These are phyloP conservation scores for Melitaea cinxia DNA, from an alignment of 1,140 invertebrate species.

Conservation along the genomic window DNA sequence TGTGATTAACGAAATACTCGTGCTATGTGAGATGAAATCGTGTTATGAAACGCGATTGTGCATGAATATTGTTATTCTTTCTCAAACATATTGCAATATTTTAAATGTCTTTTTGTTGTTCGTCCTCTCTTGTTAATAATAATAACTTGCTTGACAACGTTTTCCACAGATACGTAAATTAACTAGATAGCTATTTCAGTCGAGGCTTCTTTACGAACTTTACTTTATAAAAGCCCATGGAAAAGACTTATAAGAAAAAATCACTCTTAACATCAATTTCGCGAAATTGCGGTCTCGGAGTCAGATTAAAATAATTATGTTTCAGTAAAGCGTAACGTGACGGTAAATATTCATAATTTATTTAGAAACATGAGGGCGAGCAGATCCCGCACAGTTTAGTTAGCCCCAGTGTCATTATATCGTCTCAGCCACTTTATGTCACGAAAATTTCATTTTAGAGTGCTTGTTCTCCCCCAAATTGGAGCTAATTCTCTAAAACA, in stretches of 20 bases:
- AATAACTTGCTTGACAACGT: background rate
- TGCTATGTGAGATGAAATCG: constrained; percentile 42
- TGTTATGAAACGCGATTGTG: constrained; percentile 27
- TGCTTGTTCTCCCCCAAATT: constrained; percentile 58
- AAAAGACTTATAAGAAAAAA: constrained; percentile 37
- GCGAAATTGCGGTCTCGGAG: constrained; percentile 61
- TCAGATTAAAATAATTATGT: constrained; percentile 77
- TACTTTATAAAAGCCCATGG: constrained; percentile 31
- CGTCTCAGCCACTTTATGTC: constrained; percentile 69
- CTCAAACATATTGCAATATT: background rate
- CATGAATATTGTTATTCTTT: constrained; percentile 21
- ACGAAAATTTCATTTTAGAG: constrained; percentile 72
- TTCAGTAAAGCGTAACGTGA: constrained; percentile 71
- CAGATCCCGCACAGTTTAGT: constrained; percentile 58
- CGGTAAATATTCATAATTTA: constrained; percentile 79
- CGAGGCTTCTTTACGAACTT: constrained; percentile 36
- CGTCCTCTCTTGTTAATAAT: background rate
- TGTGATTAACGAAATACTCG: constrained; percentile 51
- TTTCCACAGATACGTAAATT: constrained; percentile 5
- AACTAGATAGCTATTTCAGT: constrained; percentile 30
- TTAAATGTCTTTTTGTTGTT: background rate
- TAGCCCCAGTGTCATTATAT: constrained; percentile 60
- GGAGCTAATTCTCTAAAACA: constrained; percentile 60
- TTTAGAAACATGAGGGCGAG: constrained; percentile 72
- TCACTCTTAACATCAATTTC: constrained; percentile 62